Evolutionary conservation across 2,888 invertebrate genomes (phyloP).

Genomic region (Andrena haemorrhoa): DNA sequence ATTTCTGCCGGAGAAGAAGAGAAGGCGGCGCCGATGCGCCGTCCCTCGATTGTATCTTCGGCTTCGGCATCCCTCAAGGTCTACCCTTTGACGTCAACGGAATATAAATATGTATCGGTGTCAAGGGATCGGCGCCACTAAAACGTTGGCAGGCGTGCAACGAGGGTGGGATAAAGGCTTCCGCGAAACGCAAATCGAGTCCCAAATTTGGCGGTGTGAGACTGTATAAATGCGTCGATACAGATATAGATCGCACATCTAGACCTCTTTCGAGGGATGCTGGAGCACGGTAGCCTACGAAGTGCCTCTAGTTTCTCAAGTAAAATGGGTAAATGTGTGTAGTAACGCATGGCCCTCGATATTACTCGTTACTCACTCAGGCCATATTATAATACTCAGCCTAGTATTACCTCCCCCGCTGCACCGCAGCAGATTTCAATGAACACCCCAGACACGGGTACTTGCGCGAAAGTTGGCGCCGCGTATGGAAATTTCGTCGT

Average conservation of each 20-base stretch:
- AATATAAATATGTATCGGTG: slow-evolving; percentile 27
- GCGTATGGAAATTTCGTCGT: slow-evolving; percentile 59
- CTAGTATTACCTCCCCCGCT: too few species aligned
- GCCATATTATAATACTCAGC: too few species aligned
- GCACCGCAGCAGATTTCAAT: slow-evolving; percentile 51
- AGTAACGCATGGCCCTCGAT: too few species aligned
- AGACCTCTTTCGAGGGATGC: slow-evolving; percentile 12
- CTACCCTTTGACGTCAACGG: slow-evolving; percentile 24
- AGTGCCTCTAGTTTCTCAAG: background rate
- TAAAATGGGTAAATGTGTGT: too few species aligned
- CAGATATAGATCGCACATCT: slow-evolving; percentile 4
- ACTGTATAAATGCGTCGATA: slow-evolving; percentile 20
- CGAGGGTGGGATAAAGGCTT: slow-evolving; percentile 22
- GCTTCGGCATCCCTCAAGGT: slow-evolving; percentile 1
- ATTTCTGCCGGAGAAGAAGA: slow-evolving; percentile 54
- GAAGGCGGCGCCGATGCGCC: background rate
- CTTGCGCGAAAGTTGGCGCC: slow-evolving; percentile 54
- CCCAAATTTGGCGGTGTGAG: slow-evolving; percentile 4
- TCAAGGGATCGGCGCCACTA: slow-evolving; percentile 3
- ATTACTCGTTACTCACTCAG: too few species aligned
- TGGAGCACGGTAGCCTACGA: background rate
- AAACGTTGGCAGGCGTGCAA: slow-evolving; percentile 46
- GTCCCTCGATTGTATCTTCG: background rate
- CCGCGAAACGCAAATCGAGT: slow-evolving; percentile 33
- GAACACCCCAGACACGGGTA: slow-evolving; percentile 49